These are phyloP conservation scores for Cricetomys ansorgei DNA, from an alignment of 2,113 vertebrate species.

Conservation along the genomic window DNA sequence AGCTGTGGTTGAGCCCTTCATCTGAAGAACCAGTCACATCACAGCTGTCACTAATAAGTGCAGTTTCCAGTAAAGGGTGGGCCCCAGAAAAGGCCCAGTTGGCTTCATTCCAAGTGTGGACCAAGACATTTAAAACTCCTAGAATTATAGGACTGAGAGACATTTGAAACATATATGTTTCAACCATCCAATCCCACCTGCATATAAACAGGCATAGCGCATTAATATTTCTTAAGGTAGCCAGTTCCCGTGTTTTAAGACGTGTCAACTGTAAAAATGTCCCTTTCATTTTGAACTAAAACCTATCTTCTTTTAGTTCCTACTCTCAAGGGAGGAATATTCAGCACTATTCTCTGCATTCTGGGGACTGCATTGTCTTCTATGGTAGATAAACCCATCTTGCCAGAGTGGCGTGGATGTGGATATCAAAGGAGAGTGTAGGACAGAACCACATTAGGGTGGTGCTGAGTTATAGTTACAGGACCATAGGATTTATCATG, in stretches of 20 bases:
- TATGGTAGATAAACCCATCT: not conserved
- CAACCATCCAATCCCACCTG: not conserved
- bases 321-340: not conserved
- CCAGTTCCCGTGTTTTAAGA: not conserved
- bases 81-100: not conserved
- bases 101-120: not conserved
- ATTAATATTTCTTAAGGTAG: not conserved
- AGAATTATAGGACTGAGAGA: not conserved
- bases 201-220: not conserved
- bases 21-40: constrained; percentile 20
- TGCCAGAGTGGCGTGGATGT: not conserved
- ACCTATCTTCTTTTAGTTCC: constrained; percentile 5
- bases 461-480: not conserved
- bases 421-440: not conserved
- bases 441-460: not conserved
- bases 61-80: not conserved
- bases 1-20: constrained; percentile 34
- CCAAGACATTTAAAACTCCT: not conserved
- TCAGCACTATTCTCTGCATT: not conserved
- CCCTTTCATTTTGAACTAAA: not conserved
- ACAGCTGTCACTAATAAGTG: not conserved
- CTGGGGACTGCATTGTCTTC: not conserved
- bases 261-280: not conserved
- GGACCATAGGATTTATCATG: not conserved
- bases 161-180: not conserved